Base-by-base conservation (phyloP, 2,888 invertebrate species). In the Glaucopsyche alexis region DNA sequence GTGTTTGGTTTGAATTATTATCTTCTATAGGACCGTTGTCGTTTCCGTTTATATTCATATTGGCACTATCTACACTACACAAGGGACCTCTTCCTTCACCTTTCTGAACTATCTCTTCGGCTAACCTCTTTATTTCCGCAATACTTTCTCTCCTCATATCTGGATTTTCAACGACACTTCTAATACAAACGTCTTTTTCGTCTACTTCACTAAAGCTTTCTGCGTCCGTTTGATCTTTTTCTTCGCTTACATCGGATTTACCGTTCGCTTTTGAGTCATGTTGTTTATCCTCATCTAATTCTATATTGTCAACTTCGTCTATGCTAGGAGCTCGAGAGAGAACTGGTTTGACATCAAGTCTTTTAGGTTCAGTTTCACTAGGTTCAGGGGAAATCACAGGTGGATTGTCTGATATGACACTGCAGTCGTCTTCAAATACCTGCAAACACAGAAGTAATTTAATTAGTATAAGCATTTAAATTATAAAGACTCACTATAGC, bases 351-450 rank as follows among this genome's bases (percentile, higher is more conserved):
- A 77, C 72, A 5, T 90, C 90, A 16, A 74, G 78, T 75, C 84
- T 87, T 78, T 84, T 90, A 75, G 88, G 91, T 75, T 93, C 93
- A 7, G 81, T 86, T 76, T 93, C 93, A 72, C 92, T 93, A 0
- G 90, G 93, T 77, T 92, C 92, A 0, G 93, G 93, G 1, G 93
- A 93, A 3, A 93, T 89, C 0, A 93, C 78, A 45, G 93, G 93
- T 72, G 93, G 93, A 76, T 94, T 94, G 74, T 94, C 94, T 72
- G 94, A 94, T 84, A 93, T 91, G 29, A 94, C 90, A 76, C 94
- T 94, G 78, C 91, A 89, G 78, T 94, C 94, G 73, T 94, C 94
- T 86, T 94, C 94, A 74, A 94, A 94, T 55, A 94, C 94, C 94
- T 94, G 78, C 4, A 75, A 71, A 65, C 47, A 72, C 69, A 50